Evolutionary conservation across 2,797 vertebrate genomes (phyloP).

Genomic region (Tokudaia tokunoshimensis): DNA sequence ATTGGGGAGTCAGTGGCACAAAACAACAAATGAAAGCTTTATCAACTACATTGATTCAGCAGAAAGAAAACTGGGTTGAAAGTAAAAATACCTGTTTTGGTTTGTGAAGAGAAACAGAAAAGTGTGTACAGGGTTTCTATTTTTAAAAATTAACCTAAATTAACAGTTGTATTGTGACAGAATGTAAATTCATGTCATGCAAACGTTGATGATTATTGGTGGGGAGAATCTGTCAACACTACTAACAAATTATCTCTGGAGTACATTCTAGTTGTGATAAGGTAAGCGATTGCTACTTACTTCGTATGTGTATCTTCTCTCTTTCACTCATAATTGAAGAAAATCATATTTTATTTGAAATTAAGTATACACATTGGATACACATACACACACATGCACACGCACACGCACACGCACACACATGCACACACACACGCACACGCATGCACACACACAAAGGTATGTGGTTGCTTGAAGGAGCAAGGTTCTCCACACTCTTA

Average conservation of each 20-base stretch:
- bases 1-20: constrained; percentile 25
- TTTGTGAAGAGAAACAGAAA: constrained; percentile 38
- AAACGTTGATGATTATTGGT: constrained; percentile 29
- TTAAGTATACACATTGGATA: background rate
- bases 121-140: background rate
- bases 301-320: background rate
- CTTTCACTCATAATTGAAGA: background rate
- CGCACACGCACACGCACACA: background rate
- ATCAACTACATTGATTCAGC: constrained; percentile 56
- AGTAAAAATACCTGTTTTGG: constrained; percentile 41
- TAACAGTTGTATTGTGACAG: background rate
- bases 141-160: constrained; percentile 48
- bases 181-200: constrained; percentile 2
- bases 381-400: background rate
- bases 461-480: background rate
- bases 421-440: background rate
- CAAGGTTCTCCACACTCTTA: background rate
- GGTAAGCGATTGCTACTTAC: background rate
- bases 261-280: background rate
- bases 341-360: background rate
- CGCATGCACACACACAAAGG: background rate
- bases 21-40: constrained; percentile 74
- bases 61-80: constrained; percentile 33
- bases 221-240: background rate
- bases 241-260: background rate